Conservation (phyloP, 2,888 invertebrate genomes). For the Galerucella nymphaeae region DNA sequence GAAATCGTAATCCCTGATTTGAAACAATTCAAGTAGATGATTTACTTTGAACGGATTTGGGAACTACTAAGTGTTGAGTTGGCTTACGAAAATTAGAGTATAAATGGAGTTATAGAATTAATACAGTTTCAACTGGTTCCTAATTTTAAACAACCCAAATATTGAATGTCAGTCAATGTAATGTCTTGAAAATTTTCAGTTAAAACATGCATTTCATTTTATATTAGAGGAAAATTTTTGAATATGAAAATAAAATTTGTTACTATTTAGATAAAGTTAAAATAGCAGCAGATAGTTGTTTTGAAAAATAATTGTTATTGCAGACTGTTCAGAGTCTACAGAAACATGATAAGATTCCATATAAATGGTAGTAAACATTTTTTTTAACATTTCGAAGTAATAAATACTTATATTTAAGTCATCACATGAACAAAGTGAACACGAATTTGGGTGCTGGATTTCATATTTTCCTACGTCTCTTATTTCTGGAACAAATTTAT, state of each 20-base stretch:
- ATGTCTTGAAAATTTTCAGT: no score
- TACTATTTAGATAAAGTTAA: neutral
- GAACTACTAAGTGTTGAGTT: conserved; percentile 52
- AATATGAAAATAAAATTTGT: neutral
- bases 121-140: neutral
- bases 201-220: no score
- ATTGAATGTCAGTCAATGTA: no score
- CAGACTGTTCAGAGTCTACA: neutral
- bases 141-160: no score
- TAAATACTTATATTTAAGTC: conserved; percentile 11
- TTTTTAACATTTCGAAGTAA: no score
- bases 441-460: conserved; percentile 33
- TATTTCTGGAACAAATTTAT: conserved; percentile 40
- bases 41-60: conserved; percentile 53
- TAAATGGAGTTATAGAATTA: neutral
- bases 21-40: conserved; percentile 59
- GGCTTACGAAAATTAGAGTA: conserved; percentile 11
- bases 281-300: neutral
- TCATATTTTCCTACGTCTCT: conserved; percentile 34
- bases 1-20: conserved; percentile 53
- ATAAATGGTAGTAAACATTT: no score
- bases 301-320: neutral
- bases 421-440: conserved; percentile 19
- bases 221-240: no score
- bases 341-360: neutral